Evolutionary conservation across 2,797 vertebrate genomes (phyloP).

Genomic region (Cyprinodon diabolis): DNA sequence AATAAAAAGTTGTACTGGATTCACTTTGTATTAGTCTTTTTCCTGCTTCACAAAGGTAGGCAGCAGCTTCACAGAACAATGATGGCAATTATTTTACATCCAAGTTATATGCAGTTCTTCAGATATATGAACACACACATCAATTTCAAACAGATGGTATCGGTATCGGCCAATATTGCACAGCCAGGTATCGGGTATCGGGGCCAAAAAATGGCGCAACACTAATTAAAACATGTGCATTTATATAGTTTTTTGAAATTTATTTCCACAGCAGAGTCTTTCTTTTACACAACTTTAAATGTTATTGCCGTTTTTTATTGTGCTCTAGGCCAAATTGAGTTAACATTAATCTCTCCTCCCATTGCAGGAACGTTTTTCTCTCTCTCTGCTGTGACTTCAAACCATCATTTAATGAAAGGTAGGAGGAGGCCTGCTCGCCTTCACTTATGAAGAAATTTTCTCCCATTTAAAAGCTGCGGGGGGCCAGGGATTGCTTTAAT

Average conservation of each 20-base stretch:
- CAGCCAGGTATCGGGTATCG: too few species aligned
- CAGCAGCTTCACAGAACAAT: too few species aligned
- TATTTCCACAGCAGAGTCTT: background rate
- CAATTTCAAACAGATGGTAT: too few species aligned
- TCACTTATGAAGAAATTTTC: slow-evolving; percentile 15
- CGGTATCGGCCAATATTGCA: too few species aligned
- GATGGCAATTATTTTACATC: too few species aligned
- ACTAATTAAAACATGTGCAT: background rate
- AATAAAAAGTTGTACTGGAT: too few species aligned
- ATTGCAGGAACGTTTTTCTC: background rate
- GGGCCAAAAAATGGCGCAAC: too few species aligned
- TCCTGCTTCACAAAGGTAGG: too few species aligned
- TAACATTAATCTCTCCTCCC: background rate
- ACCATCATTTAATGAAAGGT: slow-evolving; percentile 2
- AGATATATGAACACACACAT: too few species aligned
- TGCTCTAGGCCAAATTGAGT: background rate
- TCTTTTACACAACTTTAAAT: background rate
- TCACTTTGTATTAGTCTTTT: too few species aligned
- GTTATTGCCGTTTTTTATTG: slow-evolving; percentile 6
- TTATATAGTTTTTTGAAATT: background rate
- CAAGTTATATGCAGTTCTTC: too few species aligned
- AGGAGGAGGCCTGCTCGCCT: slow-evolving; percentile 7
- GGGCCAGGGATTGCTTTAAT: background rate
- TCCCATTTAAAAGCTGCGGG: slow-evolving; percentile 6
- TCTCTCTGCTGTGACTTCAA: slow-evolving; percentile 1